Evolutionary conservation across 2,888 invertebrate species (phyloP).

Genomic region (Netelia virgata): DNA sequence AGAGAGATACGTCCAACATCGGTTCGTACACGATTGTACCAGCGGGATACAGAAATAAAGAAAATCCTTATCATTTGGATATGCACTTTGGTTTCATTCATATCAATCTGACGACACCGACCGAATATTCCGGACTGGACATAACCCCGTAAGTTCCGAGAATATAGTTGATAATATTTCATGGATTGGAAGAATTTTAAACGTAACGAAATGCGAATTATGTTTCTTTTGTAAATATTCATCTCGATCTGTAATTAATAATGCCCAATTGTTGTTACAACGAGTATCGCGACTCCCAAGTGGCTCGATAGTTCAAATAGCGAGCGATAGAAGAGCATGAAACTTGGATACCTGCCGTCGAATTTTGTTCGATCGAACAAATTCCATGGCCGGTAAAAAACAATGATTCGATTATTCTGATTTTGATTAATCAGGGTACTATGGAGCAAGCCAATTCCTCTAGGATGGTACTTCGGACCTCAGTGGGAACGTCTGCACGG

Average conservation of each 20-base stretch:
- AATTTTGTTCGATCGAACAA: not conserved
- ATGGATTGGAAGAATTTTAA: too few relatives aligned
- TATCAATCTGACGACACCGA: conserved; percentile 94
- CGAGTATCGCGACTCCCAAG: too few relatives aligned
- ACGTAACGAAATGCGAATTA: too few relatives aligned
- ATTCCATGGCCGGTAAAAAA: too few relatives aligned
- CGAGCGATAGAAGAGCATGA: too few relatives aligned
- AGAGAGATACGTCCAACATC: conserved; percentile 87
- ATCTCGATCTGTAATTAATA: too few relatives aligned
- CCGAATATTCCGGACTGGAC: conserved; percentile 87
- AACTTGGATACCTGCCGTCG: too few relatives aligned
- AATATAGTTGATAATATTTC: not conserved
- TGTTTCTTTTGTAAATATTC: too few relatives aligned
- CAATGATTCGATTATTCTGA: not conserved
- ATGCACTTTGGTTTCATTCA: conserved; percentile 95
- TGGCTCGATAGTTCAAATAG: too few relatives aligned
- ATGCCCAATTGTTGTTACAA: too few relatives aligned
- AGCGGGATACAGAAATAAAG: conserved; percentile 89
- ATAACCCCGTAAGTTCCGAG: conserved; percentile 90
- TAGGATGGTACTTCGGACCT: conserved; percentile 96
- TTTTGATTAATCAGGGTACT: conserved; percentile 86
- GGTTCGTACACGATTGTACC: conserved; percentile 92
- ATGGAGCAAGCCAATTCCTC: conserved; percentile 96
- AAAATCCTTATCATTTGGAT: conserved; percentile 90
- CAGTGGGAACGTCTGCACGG: conserved; percentile 95